These are phyloP conservation scores for Asbolus verrucosus DNA, from an alignment of 1,140 invertebrate species.

Conservation along the genomic window DNA sequence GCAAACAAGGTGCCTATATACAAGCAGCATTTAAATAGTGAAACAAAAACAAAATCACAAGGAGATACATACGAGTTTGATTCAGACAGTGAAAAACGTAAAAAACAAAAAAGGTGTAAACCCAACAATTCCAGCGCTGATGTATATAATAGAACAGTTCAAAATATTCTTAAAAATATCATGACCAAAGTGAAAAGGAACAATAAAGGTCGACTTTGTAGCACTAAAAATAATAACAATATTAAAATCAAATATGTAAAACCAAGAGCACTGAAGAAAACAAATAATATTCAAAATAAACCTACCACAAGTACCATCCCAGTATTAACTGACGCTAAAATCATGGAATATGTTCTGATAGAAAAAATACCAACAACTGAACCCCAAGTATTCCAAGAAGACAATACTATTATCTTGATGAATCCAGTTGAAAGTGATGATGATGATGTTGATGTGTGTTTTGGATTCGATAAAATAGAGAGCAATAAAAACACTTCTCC, in stretches of 20 bases:
- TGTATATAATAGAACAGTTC: constrained; percentile 18
- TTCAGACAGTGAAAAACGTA: constrained; percentile 27
- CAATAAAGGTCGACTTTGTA: not conserved
- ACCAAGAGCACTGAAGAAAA: not conserved
- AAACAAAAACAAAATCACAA: constrained; percentile 1
- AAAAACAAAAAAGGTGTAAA: constrained; percentile 2
- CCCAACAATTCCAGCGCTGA: constrained; percentile 10
- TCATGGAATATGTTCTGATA: no score
- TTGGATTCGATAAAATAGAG: constrained; percentile 36
- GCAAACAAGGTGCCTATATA: constrained; percentile 13
- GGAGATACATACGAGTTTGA: constrained; percentile 34
- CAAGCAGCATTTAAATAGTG: not conserved
- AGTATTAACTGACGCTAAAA: no score
- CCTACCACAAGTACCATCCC: no score
- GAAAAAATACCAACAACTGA: no score
- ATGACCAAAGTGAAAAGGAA: not conserved
- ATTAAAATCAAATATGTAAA: no score
- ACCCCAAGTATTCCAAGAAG: no score
- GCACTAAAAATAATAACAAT: not conserved
- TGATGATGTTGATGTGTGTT: constrained; percentile 34
- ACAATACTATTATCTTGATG: no score
- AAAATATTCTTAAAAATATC: constrained; percentile 17
- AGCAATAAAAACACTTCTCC: constrained; percentile 1
- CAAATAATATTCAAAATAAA: no score
- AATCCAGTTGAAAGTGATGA: no score